A percentile compares a stretch with the other conserved stretches of the same genome.
Evolutionary conservation across 2,888 invertebrate species (phyloP).

Genomic region (Xylocampa areola): DNA sequence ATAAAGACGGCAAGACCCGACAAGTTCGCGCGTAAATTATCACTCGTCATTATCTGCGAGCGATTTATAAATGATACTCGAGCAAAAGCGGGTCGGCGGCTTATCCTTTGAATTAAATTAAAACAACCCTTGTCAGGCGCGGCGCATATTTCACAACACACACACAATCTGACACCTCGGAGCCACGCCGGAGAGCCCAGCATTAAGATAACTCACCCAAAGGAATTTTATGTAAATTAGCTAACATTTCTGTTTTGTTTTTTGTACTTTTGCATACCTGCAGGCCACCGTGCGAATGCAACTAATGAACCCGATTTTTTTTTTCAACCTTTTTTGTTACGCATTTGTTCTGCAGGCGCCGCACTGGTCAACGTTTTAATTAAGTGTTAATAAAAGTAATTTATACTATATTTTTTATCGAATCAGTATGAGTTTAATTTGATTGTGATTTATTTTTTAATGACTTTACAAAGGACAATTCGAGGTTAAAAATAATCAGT

Average conservation of each 20-base stretch:
- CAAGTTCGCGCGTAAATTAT: conserved; percentile 72
- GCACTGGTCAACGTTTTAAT: conserved; percentile 53
- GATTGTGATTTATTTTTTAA: conserved; percentile 26
- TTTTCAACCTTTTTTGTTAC: conserved; percentile 2
- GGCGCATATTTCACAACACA: conserved; percentile 77
- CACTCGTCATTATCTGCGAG: conserved; percentile 78
- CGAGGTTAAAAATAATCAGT: conserved; percentile 5
- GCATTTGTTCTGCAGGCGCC: conserved; percentile 42
- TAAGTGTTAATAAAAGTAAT: conserved; percentile 55
- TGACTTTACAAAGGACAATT: conserved; percentile 2
- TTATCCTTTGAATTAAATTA: conserved; percentile 84
- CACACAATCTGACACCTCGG: conserved; percentile 69
- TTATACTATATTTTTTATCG: conserved; percentile 42
- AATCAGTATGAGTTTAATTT: conserved; percentile 32
- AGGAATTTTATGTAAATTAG: conserved; percentile 85
- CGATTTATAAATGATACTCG: conserved; percentile 70
- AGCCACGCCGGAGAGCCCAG: conserved; percentile 48
- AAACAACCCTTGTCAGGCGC: conserved; percentile 75
- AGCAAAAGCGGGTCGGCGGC: conserved; percentile 63
- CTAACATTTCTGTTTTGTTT: conserved; percentile 71
- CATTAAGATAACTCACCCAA: conserved; percentile 62
- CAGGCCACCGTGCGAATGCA: conserved; percentile 72
- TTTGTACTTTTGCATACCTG: conserved; percentile 64
- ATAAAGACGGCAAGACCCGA: conserved; percentile 9
- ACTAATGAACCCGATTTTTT: conserved; percentile 60